A percentile compares a stretch with the other conserved stretches of the same genome.
These are phyloP conservation scores for Atrichornis clamosus DNA, from an alignment of 2,113 vertebrate species.

Conservation along the genomic window DNA sequence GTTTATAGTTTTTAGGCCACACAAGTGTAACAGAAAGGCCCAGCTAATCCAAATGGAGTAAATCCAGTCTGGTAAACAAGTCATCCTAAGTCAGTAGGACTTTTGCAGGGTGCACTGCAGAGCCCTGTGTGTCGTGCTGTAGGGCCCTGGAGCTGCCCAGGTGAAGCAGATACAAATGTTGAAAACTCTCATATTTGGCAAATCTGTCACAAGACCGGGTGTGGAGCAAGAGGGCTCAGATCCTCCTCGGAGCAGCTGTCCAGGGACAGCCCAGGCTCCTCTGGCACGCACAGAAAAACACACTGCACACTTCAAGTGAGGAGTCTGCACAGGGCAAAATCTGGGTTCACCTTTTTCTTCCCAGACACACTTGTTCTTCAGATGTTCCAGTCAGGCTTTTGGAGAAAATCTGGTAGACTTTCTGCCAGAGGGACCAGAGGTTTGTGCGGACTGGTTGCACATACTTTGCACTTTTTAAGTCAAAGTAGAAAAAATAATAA, in stretches of 20 bases:
- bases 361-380: background rate
- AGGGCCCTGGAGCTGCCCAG: background rate
- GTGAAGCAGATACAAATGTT: background rate
- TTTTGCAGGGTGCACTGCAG: background rate
- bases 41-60: background rate
- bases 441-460: background rate
- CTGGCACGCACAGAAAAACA: background rate
- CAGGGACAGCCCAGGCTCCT: background rate
- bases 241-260: background rate
- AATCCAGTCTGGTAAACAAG: background rate
- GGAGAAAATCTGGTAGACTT: background rate
- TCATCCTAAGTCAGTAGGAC: background rate
- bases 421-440: background rate
- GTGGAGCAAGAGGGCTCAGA: background rate
- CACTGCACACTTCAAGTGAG: background rate
- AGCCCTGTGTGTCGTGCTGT: background rate
- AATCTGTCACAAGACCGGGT: background rate
- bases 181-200: background rate
- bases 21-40: background rate
- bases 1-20: background rate
- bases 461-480: background rate
- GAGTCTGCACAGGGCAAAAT: background rate
- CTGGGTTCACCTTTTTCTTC: background rate
- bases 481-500: background rate
- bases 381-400: background rate